Conservation (phyloP, 2,797 vertebrate genomes). For the Pipistrellus nathusii region DNA sequence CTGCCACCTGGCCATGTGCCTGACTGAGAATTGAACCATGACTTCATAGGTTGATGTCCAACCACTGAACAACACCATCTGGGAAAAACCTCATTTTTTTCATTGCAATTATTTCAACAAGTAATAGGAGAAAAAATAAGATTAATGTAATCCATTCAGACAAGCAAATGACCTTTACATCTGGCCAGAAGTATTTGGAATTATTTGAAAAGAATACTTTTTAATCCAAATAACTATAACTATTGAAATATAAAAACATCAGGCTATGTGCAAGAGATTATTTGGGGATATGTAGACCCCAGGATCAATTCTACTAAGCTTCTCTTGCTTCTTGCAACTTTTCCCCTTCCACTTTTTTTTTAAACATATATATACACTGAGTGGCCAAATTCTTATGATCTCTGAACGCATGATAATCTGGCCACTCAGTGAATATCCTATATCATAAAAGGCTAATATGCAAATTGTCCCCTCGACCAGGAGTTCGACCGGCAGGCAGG, state of each 20-base stretch:
- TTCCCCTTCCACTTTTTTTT: not conserved
- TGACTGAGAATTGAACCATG: too few species aligned
- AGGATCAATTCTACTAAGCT: not conserved
- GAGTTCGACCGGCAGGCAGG: too few species aligned
- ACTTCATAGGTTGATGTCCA: too few species aligned
- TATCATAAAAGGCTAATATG: too few species aligned
- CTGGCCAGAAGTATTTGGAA: conserved; percentile 17
- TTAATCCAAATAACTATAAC: conserved; percentile 5
- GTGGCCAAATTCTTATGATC: too few species aligned
- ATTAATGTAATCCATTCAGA: conserved; percentile 30
- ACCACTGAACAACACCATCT: too few species aligned
- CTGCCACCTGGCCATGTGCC: too few species aligned
- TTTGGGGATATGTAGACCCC: not conserved
- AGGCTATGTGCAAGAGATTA: not conserved
- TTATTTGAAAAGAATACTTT: conserved; percentile 46
- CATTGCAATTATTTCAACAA: not conserved
- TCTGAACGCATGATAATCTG: too few species aligned
- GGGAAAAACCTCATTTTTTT: conserved; percentile 12
- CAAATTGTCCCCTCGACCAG: too few species aligned
- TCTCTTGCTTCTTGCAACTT: not conserved
- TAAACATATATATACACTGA: too few species aligned
- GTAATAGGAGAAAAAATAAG: not conserved
- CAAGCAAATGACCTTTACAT: not conserved
- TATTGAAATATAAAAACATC: conserved; percentile 20
- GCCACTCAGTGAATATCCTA: too few species aligned